These are phyloP conservation scores for Burhinus oedicnemus DNA, from an alignment of 2,113 vertebrate genomes.

Conservation along the genomic window DNA sequence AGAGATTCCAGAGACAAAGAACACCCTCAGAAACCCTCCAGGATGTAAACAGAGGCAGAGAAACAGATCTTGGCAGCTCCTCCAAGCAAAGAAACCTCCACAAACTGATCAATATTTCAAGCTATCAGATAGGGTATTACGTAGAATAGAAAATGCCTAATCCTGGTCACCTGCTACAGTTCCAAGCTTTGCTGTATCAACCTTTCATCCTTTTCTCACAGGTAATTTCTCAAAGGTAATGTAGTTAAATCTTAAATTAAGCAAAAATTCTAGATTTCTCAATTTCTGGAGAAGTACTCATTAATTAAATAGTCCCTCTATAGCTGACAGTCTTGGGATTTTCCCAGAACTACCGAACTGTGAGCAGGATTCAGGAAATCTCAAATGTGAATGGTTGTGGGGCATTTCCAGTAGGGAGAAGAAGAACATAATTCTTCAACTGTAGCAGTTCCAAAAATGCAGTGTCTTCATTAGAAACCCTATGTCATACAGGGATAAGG, in stretches of 20 bases:
- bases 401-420: background rate
- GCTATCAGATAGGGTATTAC: background rate
- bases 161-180: background rate
- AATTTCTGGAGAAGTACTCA: background rate
- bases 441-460: background rate
- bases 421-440: background rate
- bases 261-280: background rate
- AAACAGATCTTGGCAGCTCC: background rate
- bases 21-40: background rate
- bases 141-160: background rate
- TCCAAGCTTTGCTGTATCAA: background rate
- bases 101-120: background rate
- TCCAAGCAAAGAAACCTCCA: background rate
- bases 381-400: background rate
- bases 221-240: background rate
- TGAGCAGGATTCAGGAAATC: background rate
- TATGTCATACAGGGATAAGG: background rate
- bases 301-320: background rate
- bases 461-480: background rate
- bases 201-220: background rate
- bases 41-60: background rate
- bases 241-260: background rate
- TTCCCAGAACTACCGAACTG: background rate
- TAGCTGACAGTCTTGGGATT: background rate
- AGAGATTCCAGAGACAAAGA: constrained; percentile 1